These are phyloP conservation scores for Oedothorax gibbosus DNA, from an alignment of 1,140 invertebrate genomes.

Conservation along the genomic window DNA sequence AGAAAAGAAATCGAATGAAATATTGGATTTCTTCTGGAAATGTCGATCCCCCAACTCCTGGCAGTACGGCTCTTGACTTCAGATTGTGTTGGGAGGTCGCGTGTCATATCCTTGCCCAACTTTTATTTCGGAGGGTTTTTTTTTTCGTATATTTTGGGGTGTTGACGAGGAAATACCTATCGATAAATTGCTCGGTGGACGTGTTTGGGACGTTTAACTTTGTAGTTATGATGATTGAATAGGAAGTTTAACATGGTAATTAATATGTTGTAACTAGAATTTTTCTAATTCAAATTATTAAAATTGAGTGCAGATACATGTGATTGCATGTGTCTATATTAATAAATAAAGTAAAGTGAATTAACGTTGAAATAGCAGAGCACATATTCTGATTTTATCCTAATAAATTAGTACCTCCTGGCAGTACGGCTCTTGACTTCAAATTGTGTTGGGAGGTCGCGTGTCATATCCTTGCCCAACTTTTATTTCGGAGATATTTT, in stretches of 20 bases:
- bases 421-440: neutral
- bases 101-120: neutral
- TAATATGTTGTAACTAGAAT: too few species aligned
- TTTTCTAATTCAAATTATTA: too few species aligned
- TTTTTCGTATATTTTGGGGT: neutral
- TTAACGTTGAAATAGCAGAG: too few species aligned
- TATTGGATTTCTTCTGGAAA: constrained; percentile 22
- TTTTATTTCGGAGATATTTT: neutral
- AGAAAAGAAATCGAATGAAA: constrained; percentile 29
- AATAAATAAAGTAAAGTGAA: too few species aligned
- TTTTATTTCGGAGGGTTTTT: neutral
- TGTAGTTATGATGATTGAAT: too few species aligned
- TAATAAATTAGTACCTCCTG: neutral
- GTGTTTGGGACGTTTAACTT: neutral
- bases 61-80: neutral
- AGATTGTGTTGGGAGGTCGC: neutral
- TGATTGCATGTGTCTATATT: too few species aligned
- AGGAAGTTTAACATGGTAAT: too few species aligned
- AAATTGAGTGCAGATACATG: too few species aligned
- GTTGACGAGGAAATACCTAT: neutral
- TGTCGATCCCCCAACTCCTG: neutral
- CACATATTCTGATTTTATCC: too few species aligned
- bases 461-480: neutral
- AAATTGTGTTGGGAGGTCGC: neutral
- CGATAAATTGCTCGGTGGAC: neutral